Conservation (phyloP, 35 echinoderm and acorn worm species). For the Lytechinus pictus region DNA sequence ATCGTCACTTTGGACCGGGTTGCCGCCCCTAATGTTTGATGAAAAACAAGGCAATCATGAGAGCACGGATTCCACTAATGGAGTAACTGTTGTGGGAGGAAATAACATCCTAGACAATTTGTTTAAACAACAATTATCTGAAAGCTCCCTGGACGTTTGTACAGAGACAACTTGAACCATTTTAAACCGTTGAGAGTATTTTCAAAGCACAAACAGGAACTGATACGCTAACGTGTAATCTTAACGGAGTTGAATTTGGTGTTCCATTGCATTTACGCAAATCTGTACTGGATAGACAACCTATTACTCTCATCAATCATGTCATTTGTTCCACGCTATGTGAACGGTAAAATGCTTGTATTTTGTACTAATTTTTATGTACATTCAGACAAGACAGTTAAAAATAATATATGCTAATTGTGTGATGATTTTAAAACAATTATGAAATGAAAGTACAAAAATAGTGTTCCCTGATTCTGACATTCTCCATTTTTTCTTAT, state of each 20-base stretch:
- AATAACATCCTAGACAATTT: background rate
- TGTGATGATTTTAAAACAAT: too few species aligned
- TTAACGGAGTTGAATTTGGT: background rate
- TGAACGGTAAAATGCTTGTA: too few species aligned
- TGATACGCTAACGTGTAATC: background rate
- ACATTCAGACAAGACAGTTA: too few species aligned
- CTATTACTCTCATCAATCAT: background rate
- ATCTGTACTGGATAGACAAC: background rate
- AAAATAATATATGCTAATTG: too few species aligned
- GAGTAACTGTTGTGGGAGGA: background rate
- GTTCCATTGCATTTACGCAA: background rate
- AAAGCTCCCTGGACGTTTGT: slow-evolving; percentile 9
- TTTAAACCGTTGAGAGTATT: background rate
- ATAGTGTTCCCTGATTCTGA: too few species aligned
- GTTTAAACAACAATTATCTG: slow-evolving; percentile 4
- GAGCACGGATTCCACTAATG: background rate
- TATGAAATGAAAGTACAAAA: too few species aligned
- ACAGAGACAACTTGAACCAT: background rate
- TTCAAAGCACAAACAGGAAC: background rate
- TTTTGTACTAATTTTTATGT: too few species aligned
- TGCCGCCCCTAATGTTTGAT: background rate
- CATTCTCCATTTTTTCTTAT: too few species aligned
- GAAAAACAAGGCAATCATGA: background rate
- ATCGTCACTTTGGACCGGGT: background rate
- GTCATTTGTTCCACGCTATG: background rate